These are phyloP conservation scores for Julus scanicus DNA, from an alignment of 2,888 invertebrate species.

Conservation along the genomic window DNA sequence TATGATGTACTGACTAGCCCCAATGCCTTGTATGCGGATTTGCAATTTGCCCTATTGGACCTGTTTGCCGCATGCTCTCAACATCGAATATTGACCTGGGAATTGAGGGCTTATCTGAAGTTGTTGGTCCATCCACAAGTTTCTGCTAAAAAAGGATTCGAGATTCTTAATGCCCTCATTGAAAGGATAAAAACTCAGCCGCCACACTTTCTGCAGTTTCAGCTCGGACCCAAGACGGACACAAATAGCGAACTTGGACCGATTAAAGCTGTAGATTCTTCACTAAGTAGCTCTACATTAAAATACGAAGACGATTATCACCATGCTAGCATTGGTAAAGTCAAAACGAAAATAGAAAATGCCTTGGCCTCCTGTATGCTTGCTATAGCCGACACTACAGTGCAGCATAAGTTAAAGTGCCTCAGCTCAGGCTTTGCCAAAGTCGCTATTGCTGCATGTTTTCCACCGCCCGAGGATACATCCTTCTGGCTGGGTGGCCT, in stretches of 20 bases:
- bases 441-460: background rate
- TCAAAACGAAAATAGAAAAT: background rate
- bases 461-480: constrained; percentile 12
- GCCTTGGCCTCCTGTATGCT: background rate
- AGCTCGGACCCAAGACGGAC: background rate
- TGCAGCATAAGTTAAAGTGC: constrained; percentile 20
- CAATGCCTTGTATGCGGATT: background rate
- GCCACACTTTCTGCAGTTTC: constrained; percentile 5
- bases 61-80: constrained; percentile 14
- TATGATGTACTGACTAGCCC: constrained; percentile 1
- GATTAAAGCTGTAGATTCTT: background rate
- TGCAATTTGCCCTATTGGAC: constrained; percentile 30
- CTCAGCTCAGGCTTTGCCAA: background rate
- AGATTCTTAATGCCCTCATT: background rate
- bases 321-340: background rate
- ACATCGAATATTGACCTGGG: background rate
- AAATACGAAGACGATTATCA: background rate
- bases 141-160: background rate
- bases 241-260: background rate
- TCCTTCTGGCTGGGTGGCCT: constrained; percentile 25
- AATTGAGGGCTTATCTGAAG: constrained; percentile 31
- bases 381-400: background rate
- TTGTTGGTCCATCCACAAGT: background rate
- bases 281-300: background rate
- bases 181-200: constrained; percentile 1